Evolutionary conservation across 2,888 invertebrate genomes (phyloP).

Genomic region (Cephus pulcher): DNA sequence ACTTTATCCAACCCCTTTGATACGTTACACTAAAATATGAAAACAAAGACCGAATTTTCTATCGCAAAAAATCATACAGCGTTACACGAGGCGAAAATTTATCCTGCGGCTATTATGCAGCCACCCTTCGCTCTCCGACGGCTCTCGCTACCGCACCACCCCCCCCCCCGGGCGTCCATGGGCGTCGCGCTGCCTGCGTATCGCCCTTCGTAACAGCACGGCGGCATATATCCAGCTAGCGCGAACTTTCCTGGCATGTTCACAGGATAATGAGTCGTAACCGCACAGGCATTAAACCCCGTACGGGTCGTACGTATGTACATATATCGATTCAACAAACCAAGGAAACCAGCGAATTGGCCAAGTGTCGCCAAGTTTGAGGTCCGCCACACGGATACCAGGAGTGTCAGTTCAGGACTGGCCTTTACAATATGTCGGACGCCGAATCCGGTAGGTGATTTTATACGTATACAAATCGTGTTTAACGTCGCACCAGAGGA

Average conservation of each 20-base stretch:
- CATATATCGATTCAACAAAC: constrained; percentile 54
- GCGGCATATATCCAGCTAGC: not conserved
- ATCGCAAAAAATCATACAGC: not conserved
- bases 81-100: not conserved
- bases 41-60: not conserved
- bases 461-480: constrained; percentile 22
- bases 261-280: constrained; percentile 11
- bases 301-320: constrained; percentile 10
- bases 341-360: constrained; percentile 47
- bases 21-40: not conserved
- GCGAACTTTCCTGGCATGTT: constrained; percentile 5
- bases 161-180: not conserved
- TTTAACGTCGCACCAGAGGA: not conserved
- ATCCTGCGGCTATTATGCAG: not conserved
- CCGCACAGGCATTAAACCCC: constrained; percentile 7
- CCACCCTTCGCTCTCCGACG: not conserved
- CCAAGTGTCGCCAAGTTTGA: constrained; percentile 52
- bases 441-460: constrained; percentile 46
- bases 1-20: not conserved
- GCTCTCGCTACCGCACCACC: not conserved
- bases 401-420: constrained; percentile 23
- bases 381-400: constrained; percentile 27
- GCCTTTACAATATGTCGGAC: constrained; percentile 50
- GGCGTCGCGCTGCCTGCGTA: not conserved
- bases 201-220: not conserved